Base-by-base conservation (phyloP, 2,113 vertebrate genomes). In the Dicentrarchus labrax region DNA sequence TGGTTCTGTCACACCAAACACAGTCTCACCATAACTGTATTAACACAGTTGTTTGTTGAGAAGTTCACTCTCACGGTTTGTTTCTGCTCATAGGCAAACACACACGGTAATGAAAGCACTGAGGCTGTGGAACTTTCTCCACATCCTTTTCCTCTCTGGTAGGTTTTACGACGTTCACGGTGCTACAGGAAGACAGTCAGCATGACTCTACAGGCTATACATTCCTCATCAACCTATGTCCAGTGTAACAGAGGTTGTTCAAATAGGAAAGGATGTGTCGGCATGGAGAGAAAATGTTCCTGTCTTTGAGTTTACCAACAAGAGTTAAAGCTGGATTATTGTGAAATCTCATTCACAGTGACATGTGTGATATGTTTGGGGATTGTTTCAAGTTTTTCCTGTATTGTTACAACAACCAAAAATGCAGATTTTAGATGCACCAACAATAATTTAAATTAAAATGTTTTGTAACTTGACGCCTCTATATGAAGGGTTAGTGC, bases 91-190 rank as follows among this genome's bases (percentile, higher is more conserved):
- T 13, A 62, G 45, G 21, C 77, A 41, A 4, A 50, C 30, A 64
- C 19, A 62, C 12, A 41, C 2, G 39, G 61, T 39, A 67, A 65
- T 62, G 67, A 77, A 4, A 82, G 66, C 57, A 73, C 85, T 87
- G 54, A 48, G 73, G 57, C 77, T 70, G 53, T 64, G 80, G 85
- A 85, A 91, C 89, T 88, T 91, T 93, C 86, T 83, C 90, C 85
- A 81, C 87, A 91, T 91, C 88, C 86, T 86, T 78, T 91, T 93
- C 89, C 86, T 86, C 75, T 89, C 72, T 54, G 51, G 67, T 64
- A 38, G 66, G 43, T 87, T 90, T 93, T 86, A 93, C 65, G 41
- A 85, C 21, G 17, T 79, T 83, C 70, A 78, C 19, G 16, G 62
- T 59, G 80, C 48, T 39, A 80, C 73, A 92, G 62, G 81, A 86